These are phyloP conservation scores for Rafetus swinhoei DNA, from an alignment of 2,113 vertebrate species.

Conservation along the genomic window DNA sequence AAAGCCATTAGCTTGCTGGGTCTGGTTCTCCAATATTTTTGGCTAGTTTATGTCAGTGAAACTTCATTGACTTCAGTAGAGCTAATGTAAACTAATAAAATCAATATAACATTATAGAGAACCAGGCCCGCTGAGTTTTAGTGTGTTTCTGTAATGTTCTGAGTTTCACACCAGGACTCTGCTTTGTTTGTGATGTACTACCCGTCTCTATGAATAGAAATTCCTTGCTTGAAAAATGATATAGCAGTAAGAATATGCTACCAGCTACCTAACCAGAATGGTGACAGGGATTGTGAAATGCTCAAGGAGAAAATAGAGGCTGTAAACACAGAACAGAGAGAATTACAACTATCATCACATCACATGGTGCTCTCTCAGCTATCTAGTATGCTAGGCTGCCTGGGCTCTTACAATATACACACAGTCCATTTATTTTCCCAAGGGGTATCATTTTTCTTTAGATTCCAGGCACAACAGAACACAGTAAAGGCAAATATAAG, in stretches of 20 bases:
- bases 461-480: too few relatives aligned
- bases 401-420: too few relatives aligned
- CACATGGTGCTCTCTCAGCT: too few relatives aligned
- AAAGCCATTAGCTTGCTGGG: background rate
- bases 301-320: too few relatives aligned
- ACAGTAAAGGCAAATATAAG: too few relatives aligned
- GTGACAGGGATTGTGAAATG: background rate
- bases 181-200: fast-evolving
- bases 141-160: fast-evolving
- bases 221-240: too few relatives aligned
- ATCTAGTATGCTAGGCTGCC: too few relatives aligned
- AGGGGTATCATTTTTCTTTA: too few relatives aligned
- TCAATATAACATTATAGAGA: background rate
- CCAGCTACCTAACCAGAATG: background rate
- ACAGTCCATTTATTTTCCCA: too few relatives aligned
- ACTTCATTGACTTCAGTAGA: background rate
- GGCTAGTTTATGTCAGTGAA: background rate
- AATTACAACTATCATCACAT: too few relatives aligned
- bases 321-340: too few relatives aligned
- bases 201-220: background rate
- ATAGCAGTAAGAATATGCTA: too few relatives aligned
- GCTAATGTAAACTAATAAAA: fast-evolving
- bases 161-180: background rate
- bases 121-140: background rate
- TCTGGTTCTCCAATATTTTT: background rate